Base-by-base conservation (phyloP, 1,140 invertebrate genomes). In the Grapholita molesta region DNA sequence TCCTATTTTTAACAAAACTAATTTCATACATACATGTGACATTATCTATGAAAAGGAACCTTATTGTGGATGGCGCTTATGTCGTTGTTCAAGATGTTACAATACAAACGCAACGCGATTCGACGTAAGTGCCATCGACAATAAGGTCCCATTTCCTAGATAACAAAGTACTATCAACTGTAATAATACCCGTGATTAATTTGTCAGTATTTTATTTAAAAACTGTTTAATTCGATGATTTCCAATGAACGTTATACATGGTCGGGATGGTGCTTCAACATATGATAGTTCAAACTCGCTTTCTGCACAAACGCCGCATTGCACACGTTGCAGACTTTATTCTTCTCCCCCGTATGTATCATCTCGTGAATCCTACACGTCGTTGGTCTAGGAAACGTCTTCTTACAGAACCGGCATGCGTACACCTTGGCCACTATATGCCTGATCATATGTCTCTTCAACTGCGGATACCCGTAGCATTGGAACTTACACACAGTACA, bases 291-390 rank as follows among this genome's bases (percentile, higher is more conserved):
- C 12, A 74, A 15, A 24, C 73, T 74, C 11, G 67, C 69, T 18
- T 66, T 67, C 48, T 75, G 75, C 9, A 71, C 67, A 15, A 74
- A 77, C 21, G 30, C 87, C 85, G 96, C 96, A 3, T 95, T 95
- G 77, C 96, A 96, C n/a, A 95, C 93, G 84, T 95, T 94, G 72
- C 96, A 96, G 6, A 92, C 75, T 72, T 93, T 96, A 1, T 95
- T 94, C 75, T 96, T 96, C 68, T 95, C 94, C 0, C 95, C 94
- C 0, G 94, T 95, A 75, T 96, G 96, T 79, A 95, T 95, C 1
- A 94, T 89, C 75, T 94, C 88, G 73, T 96, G 96, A 70, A 96
- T 96, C 76, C 95, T 12, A 15, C 57, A 53, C 8, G 52, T 68
- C 11, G 9, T 38, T 25, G 8, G 91, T 86, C 35, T 85, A 77